Evolutionary conservation across 1,140 invertebrate genomes (phyloP), one percentile per base, ranked within the genome.

Genomic region (Cardiocondyla obscurior): DNA sequence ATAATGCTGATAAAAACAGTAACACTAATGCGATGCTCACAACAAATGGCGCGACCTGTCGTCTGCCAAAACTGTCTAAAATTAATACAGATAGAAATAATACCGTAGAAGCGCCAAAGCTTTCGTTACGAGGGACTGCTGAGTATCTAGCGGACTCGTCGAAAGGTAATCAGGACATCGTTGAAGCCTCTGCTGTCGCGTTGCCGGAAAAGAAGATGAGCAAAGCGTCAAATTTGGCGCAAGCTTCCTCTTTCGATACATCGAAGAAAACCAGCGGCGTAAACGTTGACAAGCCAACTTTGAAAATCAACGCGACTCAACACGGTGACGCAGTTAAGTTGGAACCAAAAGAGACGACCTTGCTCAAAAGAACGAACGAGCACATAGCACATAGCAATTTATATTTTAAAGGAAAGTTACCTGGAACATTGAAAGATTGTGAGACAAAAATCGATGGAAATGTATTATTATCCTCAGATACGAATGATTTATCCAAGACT

Each of bases 31-130:
- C 39, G 25, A 70, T 28, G 42, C 60, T 65, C 22, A 53, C 39
- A 22, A 51, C 76, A 51, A 79, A 60, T 74, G 64, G 3, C 19
- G 51, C 39, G 39, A 55, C 58, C 46, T 5, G 67, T 69, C 76
- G 73, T 62, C 74, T 90, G 90, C 90, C 90, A 90, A 90, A 88
- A 85, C 60, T 62, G 81, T 86, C 89, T 88, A 88, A 85, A 90
- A 90, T 90, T 89, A 90, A 88, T 90, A 55, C 84, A 67, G 87
- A 89, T 88, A 85, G 81, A 89, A 89, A 89, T 89, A 89, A 89
- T 89, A 42, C 87, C 86, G 84, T 89, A 88, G 81, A 89, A 88
- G 86, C 83, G 87, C 79, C 87, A 88, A 82, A 86, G 81, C 72
- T 72, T 82, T 57, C 81, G 76, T 86, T 84, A 81, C 67, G 81